These are phyloP conservation scores for Ectropis crepuscularia DNA, from an alignment of 2,888 invertebrate species.

Conservation along the genomic window DNA sequence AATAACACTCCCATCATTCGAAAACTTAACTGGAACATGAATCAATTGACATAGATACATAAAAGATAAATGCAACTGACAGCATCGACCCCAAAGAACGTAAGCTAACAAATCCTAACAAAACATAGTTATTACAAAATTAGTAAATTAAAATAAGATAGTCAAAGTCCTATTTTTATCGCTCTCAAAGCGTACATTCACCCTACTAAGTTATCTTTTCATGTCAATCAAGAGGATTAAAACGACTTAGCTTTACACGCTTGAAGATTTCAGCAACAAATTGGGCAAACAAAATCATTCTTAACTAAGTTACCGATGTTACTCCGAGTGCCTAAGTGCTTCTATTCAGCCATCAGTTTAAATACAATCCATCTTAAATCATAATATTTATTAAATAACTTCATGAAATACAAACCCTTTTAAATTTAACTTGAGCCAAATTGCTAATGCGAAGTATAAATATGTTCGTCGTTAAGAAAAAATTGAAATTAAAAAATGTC, in stretches of 20 bases:
- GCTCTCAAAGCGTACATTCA: not conserved
- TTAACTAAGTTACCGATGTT: constrained; percentile 8
- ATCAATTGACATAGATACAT: too few relatives aligned
- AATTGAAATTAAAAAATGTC: too few relatives aligned
- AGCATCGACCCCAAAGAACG: too few relatives aligned
- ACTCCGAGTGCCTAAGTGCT: constrained; percentile 18
- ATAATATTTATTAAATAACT: constrained; percentile 18
- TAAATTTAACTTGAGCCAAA: not conserved
- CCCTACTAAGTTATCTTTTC: not conserved
- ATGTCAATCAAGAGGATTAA: constrained; percentile 4
- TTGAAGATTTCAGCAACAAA: not conserved
- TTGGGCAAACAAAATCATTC: constrained; percentile 12
- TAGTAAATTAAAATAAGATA: too few relatives aligned
- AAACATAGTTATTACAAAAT: too few relatives aligned
- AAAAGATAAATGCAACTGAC: too few relatives aligned
- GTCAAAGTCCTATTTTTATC: not conserved
- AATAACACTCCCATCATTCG: too few relatives aligned
- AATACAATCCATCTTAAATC: constrained; percentile 8
- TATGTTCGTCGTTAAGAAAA: not conserved
- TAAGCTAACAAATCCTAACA: too few relatives aligned
- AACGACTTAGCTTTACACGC: constrained; percentile 5
- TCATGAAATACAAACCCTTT: constrained; percentile 1
- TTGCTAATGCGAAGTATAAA: not conserved
- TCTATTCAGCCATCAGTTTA: constrained; percentile 17
- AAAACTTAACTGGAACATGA: too few relatives aligned